phyloP scores from a whole-genome alignment of 64 coral and sea anemone genomes.

The Montipora sp. region DNA sequence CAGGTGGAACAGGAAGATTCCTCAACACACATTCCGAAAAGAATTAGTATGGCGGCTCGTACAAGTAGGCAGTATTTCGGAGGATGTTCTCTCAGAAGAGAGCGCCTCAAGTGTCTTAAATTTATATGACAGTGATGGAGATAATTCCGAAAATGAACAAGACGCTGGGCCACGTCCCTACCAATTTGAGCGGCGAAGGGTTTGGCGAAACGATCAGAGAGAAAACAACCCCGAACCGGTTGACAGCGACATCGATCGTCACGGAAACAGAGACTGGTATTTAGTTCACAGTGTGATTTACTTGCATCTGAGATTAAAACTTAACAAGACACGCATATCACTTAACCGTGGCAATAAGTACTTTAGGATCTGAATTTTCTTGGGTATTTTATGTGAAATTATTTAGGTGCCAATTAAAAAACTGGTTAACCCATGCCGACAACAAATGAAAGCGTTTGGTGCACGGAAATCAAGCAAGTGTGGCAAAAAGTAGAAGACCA shows the following conservation, averaged over 20 bases:
- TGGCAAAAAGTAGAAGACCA: constrained; percentile 6
- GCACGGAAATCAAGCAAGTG: not conserved
- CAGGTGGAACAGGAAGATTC: not conserved
- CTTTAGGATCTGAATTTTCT: too few relatives aligned
- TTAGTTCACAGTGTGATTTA: not conserved
- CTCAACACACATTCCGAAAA: not conserved
- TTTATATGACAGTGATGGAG: constrained; percentile 7
- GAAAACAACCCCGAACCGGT: not conserved
- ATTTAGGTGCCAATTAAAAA: too few relatives aligned
- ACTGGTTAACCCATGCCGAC: not conserved
- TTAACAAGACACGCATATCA: too few relatives aligned
- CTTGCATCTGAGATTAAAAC: too few relatives aligned
- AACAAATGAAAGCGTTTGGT: not conserved
- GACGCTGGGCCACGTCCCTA: too few relatives aligned
- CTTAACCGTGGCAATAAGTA: too few relatives aligned
- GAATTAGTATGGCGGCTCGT: not conserved
- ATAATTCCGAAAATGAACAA: too few relatives aligned
- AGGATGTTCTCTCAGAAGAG: not conserved
- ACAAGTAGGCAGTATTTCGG: not conserved
- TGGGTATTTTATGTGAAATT: too few relatives aligned
- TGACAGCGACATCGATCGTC: not conserved
- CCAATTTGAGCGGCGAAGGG: too few relatives aligned
- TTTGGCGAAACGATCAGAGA: not conserved
- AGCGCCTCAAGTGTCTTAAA: not conserved
- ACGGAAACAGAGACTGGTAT: constrained; percentile 10